Base-by-base conservation (phyloP, 2,113 vertebrate species). In the Micronycteris hirsuta region DNA sequence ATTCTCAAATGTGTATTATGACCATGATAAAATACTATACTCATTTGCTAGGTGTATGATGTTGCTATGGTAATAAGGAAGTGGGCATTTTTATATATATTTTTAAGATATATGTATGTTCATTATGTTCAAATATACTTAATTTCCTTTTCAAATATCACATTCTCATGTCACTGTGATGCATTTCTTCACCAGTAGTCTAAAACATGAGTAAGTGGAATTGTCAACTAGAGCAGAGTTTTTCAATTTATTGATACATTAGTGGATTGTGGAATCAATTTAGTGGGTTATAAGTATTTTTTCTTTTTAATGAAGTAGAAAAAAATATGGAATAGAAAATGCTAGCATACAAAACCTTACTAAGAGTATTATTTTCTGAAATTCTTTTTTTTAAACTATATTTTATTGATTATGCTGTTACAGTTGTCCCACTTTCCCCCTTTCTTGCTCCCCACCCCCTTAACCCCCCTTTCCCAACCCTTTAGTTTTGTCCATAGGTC, bases 381-480 rank as follows among this genome's bases (percentile, higher is more conserved):
- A 94, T 68, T 85, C 70, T 77, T 94, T 38, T 89, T 89, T 89
- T n/a, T n/a, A n/a, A n/a, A n/a, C n/a, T n/a, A n/a, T n/a, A n/a
- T n/a, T n/a, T n/a, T n/a, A n/a, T n/a, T n/a, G n/a, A n/a, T n/a
- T n/a, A n/a, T n/a, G n/a, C n/a, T n/a, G n/a, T n/a, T n/a, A n/a
- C n/a, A n/a, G n/a, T n/a, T n/a, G n/a, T n/a, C n/a, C n/a, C n/a
- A n/a, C n/a, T n/a, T n/a, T n/a, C n/a, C n/a, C n/a, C n/a, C n/a
- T n/a, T n/a, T n/a, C n/a, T n/a, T n/a, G n/a, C n/a, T n/a, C n/a
- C n/a, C n/a, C n/a, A n/a, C n/a, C n/a, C n/a, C n/a, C n/a, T n/a
- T n/a, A n/a, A n/a, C n/a, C n/a, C n/a, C n/a, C n/a, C n/a, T n/a
- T n/a, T n/a, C n/a, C n/a, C n/a, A n/a, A n/a, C n/a, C n/a, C n/a